These are phyloP conservation scores for Passer domesticus DNA, from an alignment of 2,113 vertebrate species.

Conservation along the genomic window DNA sequence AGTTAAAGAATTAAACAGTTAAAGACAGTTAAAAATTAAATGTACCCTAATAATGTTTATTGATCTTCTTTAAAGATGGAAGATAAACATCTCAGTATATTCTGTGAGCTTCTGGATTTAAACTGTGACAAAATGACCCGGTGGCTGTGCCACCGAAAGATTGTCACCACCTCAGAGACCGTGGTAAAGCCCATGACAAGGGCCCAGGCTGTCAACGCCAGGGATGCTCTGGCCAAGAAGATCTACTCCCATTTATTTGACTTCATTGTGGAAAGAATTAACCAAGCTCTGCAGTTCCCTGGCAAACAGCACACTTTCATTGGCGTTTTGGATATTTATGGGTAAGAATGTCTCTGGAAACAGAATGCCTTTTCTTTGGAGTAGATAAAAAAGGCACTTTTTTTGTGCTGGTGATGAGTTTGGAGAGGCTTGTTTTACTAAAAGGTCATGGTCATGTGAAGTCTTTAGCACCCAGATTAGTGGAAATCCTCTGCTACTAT, in stretches of 20 bases:
- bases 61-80: constrained; percentile 67
- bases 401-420: background rate
- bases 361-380: background rate
- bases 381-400: background rate
- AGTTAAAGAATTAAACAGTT: background rate
- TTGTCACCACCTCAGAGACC: constrained; percentile 84
- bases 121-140: constrained; percentile 66
- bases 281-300: constrained; percentile 84
- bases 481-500: background rate
- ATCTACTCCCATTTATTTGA: constrained; percentile 93
- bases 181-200: constrained; percentile 87
- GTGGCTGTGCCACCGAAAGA: constrained; percentile 89
- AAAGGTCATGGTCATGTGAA: background rate
- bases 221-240: constrained; percentile 93
- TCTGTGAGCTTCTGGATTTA: constrained; percentile 87
- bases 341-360: constrained; percentile 76
- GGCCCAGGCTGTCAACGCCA: constrained; percentile 82
- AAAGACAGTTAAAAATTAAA: background rate
- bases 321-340: constrained; percentile 97
- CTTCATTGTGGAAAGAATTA: constrained; percentile 88
- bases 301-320: constrained; percentile 92
- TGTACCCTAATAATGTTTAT: background rate
- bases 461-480: background rate
- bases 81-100: constrained; percentile 82
- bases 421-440: background rate